A percentile compares a stretch with the other conserved stretches of the same genome.
phyloP scores from a whole-genome alignment of 2,113 vertebrate genomes.

The Archilochus colubris region DNA sequence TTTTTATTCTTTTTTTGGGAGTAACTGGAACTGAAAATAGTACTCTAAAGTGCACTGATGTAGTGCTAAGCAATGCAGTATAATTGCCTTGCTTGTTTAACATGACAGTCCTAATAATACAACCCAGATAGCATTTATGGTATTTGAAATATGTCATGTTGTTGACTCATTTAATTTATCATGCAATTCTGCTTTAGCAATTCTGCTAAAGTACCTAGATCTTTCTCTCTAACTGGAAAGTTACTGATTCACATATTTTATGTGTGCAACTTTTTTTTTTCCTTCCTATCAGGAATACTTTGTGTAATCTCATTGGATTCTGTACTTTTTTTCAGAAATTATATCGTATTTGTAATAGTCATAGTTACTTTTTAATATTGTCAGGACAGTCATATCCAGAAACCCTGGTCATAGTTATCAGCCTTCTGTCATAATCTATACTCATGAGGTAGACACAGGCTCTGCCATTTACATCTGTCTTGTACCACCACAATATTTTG shows the following conservation, averaged over 20 bases:
- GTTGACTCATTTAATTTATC: conserved; percentile 68
- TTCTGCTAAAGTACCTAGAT: conserved; percentile 19
- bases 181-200: neutral
- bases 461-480: neutral
- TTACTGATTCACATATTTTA: neutral
- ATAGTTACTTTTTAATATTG: neutral
- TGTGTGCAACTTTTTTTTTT: neutral
- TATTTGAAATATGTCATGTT: conserved; percentile 61
- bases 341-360: neutral
- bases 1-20: conserved; percentile 1
- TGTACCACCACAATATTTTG: neutral
- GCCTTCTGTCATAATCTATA: neutral
- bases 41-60: conserved; percentile 12
- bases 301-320: neutral
- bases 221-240: neutral
- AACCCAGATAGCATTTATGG: conserved; percentile 28
- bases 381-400: neutral
- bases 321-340: neutral
- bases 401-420: neutral
- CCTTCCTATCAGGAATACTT: neutral
- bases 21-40: conserved; percentile 38
- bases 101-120: conserved; percentile 57
- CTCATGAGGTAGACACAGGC: neutral
- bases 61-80: conserved; percentile 37
- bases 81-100: conserved; percentile 67